Conservation (phyloP, 2,888 invertebrate genomes). For the Agrypnus murinus region DNA sequence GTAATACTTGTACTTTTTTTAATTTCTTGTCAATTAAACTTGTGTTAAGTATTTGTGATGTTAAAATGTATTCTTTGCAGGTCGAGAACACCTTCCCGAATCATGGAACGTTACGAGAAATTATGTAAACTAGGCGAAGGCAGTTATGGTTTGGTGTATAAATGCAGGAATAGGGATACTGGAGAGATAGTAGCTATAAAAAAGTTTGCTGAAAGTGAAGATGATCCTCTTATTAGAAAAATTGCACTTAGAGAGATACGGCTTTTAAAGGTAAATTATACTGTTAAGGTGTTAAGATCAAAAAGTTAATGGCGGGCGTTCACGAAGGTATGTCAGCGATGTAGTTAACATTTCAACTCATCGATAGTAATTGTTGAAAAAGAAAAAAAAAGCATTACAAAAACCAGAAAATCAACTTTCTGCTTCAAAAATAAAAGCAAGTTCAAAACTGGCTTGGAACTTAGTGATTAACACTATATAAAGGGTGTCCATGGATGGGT, state of each 20-base stretch:
- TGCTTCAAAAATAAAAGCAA: too few relatives aligned
- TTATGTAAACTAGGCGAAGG: constrained; percentile 96
- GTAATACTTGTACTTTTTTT: neutral
- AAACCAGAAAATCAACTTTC: too few relatives aligned
- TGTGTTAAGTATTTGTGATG: too few relatives aligned
- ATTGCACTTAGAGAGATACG: constrained; percentile 96
- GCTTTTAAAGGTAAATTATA: constrained; percentile 86
- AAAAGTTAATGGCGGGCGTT: too few relatives aligned
- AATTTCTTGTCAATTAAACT: neutral
- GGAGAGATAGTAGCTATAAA: constrained; percentile 97
- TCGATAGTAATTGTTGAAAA: too few relatives aligned
- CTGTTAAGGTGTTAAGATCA: neutral
- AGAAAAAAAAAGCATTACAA: too few relatives aligned
- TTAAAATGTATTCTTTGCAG: constrained; percentile 70
- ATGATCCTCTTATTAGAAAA: constrained; percentile 96
- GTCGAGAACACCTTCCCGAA: constrained; percentile 87
- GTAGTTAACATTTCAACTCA: too few relatives aligned
- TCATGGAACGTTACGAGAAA: constrained; percentile 97
- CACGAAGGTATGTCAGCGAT: too few relatives aligned
- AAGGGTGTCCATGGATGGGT: too few relatives aligned
- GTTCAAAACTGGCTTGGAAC: too few relatives aligned
- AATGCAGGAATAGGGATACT: constrained; percentile 95
- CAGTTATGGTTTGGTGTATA: constrained; percentile 96
- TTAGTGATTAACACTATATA: too few relatives aligned
- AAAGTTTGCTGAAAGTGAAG: constrained; percentile 97